These are phyloP conservation scores for Himalopsyche kuldschensis DNA, from an alignment of 2,888 invertebrate genomes.

Conservation along the genomic window DNA sequence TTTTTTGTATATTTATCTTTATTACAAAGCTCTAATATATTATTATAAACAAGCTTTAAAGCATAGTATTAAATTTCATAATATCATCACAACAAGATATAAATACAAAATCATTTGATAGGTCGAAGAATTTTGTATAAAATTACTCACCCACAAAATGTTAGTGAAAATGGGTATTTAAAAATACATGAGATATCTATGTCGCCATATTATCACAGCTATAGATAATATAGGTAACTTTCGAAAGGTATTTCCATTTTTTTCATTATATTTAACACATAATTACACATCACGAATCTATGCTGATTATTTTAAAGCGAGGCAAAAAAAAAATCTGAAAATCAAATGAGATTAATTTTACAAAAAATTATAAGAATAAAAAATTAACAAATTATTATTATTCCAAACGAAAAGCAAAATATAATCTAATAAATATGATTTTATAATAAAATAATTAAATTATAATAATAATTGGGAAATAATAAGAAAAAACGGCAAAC, in stretches of 20 bases:
- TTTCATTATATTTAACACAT: not conserved
- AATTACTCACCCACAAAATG: conserved; percentile 12
- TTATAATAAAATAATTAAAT: not conserved
- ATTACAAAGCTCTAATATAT: conserved; percentile 1
- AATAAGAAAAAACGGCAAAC: conserved; percentile 21
- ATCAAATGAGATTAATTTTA: conserved; percentile 16
- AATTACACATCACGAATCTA: not conserved
- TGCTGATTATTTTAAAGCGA: conserved; percentile 1
- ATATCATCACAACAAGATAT: conserved; percentile 34
- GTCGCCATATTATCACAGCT: not conserved
- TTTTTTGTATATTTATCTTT: not conserved
- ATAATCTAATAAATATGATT: conserved; percentile 6
- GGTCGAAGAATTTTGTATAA: conserved; percentile 10
- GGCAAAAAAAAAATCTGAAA: conserved; percentile 11
- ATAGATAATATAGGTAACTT: conserved; percentile 19
- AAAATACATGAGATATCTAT: conserved; percentile 8
- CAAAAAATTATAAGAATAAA: not conserved
- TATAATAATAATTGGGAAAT: conserved; percentile 3
- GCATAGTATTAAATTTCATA: conserved; percentile 29
- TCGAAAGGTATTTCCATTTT: conserved; percentile 5
- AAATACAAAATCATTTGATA: conserved; percentile 20
- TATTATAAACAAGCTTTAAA: conserved; percentile 32
- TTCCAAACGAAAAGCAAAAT: conserved; percentile 6
- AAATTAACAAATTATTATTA: conserved; percentile 1
- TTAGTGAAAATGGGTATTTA: conserved; percentile 13